A percentile compares a stretch with the other conserved stretches of the same genome.
These are phyloP conservation scores for Cydia splendana DNA, from an alignment of 1,140 invertebrate species.

Conservation along the genomic window DNA sequence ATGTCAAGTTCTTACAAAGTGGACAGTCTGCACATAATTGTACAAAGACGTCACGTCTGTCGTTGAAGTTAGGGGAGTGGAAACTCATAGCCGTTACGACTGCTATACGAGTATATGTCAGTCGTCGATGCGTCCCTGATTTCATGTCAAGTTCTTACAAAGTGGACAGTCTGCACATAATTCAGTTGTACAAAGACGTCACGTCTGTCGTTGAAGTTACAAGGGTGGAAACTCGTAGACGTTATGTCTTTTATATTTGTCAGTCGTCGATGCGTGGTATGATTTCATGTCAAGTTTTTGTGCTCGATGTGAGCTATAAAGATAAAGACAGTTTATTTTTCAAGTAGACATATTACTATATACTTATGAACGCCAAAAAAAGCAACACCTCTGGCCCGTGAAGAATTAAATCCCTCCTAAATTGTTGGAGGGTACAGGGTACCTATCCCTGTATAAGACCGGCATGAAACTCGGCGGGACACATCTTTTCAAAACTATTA, in stretches of 20 bases:
- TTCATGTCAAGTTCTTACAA: not conserved
- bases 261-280: not conserved
- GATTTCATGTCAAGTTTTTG: not conserved
- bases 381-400: no score
- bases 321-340: no score
- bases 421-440: no score
- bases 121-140: not conserved
- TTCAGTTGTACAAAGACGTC: not conserved
- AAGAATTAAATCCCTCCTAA: no score
- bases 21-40: not conserved
- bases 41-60: not conserved
- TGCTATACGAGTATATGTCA: not conserved
- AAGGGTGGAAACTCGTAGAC: not conserved
- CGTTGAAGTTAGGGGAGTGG: not conserved
- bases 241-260: not conserved
- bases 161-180: not conserved
- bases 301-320: not conserved
- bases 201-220: not conserved
- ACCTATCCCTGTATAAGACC: no score
- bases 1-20: not conserved
- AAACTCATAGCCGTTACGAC: not conserved
- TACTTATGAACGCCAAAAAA: no score
- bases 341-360: no score
- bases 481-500: no score
- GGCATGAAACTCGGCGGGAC: no score